phyloP scores from a whole-genome alignment of 1,140 invertebrate genomes.

The Linepithema humile region DNA sequence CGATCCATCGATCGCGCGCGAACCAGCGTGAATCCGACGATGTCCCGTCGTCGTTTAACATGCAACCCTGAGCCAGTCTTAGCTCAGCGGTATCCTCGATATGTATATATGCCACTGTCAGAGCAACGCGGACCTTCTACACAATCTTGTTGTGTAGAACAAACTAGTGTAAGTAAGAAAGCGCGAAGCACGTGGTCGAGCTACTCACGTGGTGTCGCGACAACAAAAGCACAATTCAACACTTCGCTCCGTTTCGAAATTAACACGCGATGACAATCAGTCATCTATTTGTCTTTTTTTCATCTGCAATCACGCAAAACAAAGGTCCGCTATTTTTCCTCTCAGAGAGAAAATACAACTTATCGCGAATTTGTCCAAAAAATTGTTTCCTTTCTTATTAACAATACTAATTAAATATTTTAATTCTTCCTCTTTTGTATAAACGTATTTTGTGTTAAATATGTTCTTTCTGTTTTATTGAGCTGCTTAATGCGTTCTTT shows the following conservation, averaged over 20 bases:
- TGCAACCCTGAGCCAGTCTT: slow-evolving; percentile 26
- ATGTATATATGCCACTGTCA: neutral
- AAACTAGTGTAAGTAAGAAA: neutral
- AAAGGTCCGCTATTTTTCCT: too few species aligned
- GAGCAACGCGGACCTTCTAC: neutral
- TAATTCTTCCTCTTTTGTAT: neutral
- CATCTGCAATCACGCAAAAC: neutral
- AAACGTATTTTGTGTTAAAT: neutral
- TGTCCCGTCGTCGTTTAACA: slow-evolving; percentile 14
- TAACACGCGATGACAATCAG: slow-evolving; percentile 1
- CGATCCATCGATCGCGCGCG: neutral
- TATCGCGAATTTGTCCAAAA: neutral
- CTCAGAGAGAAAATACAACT: neutral
- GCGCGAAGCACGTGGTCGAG: neutral
- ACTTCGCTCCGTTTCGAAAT: slow-evolving; percentile 54
- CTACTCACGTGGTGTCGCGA: slow-evolving; percentile 33
- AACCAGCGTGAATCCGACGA: neutral
- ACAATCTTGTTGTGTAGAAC: neutral
- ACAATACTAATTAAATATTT: neutral
- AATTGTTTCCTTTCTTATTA: neutral
- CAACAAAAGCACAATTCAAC: slow-evolving; percentile 14
- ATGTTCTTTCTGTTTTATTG: neutral
- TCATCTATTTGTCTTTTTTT: slow-evolving; percentile 28
- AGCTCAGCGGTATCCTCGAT: neutral
- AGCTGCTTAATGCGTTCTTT: neutral